A percentile compares a stretch with the other conserved stretches of the same genome.
phyloP scores from a whole-genome alignment of 2,888 invertebrate species.

The Temnothorax ravouxi region DNA sequence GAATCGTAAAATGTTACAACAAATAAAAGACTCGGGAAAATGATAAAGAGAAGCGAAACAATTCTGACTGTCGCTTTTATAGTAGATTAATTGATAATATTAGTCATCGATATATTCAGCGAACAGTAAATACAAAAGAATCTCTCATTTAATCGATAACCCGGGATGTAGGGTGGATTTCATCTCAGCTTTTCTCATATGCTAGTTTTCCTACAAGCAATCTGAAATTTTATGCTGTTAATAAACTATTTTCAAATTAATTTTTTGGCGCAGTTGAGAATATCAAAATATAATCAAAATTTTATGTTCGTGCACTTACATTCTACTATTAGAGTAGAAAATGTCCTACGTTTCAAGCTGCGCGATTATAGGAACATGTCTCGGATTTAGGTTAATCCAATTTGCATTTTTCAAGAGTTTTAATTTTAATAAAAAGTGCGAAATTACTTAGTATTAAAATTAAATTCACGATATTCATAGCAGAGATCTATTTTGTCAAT shows the following conservation, averaged over 20 bases:
- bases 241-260: background rate
- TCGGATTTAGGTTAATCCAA: background rate
- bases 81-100: background rate
- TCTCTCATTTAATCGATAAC: background rate
- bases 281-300: too few species aligned
- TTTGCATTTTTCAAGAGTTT: conserved; percentile 4
- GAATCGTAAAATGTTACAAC: background rate
- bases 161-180: background rate
- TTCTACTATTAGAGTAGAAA: background rate
- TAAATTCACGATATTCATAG: background rate
- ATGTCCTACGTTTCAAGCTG: background rate
- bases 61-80: background rate
- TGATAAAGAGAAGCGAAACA: background rate
- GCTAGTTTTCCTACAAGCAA: background rate
- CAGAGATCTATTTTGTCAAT: background rate
- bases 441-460: background rate
- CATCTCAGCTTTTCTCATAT: background rate
- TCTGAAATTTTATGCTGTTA: background rate
- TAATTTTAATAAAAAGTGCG: background rate
- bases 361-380: background rate
- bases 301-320: background rate
- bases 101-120: background rate
- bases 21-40: background rate
- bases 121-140: background rate
- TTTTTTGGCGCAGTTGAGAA: background rate